phyloP scores from a whole-genome alignment of 2,888 invertebrate genomes.

The Parapristionchus giblindavisi region DNA sequence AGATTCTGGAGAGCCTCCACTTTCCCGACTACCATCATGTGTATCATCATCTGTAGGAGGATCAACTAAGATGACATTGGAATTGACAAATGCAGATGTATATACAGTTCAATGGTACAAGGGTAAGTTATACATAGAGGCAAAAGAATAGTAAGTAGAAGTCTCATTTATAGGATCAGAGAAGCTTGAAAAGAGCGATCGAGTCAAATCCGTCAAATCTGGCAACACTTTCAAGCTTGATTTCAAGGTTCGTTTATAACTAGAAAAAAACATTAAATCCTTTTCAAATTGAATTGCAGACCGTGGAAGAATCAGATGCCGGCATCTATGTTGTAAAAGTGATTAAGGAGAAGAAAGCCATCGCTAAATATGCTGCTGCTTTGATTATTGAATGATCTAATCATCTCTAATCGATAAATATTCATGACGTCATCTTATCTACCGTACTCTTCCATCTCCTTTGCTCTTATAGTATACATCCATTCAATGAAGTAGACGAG shows the following conservation, averaged over 20 bases:
- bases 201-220: slow-evolving; percentile 63
- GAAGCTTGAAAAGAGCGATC: slow-evolving; percentile 63
- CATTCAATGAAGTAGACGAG: no score
- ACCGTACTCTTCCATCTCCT: slow-evolving; percentile 15
- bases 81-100: slow-evolving; percentile 54
- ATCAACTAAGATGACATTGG: slow-evolving; percentile 53
- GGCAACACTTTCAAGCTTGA: slow-evolving; percentile 66
- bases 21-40: slow-evolving; percentile 55
- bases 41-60: slow-evolving; percentile 49
- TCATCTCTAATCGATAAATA: slow-evolving; percentile 9
- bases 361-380: slow-evolving; percentile 63
- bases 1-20: slow-evolving; percentile 49
- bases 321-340: slow-evolving; percentile 64
- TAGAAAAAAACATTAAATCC: not conserved
- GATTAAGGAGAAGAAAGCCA: slow-evolving; percentile 66
- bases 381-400: slow-evolving; percentile 33
- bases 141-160: not conserved
- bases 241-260: slow-evolving; percentile 51
- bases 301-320: slow-evolving; percentile 57
- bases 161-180: slow-evolving; percentile 51
- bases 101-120: slow-evolving; percentile 54
- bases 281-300: slow-evolving; percentile 44
- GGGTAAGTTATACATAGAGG: slow-evolving; percentile 37
- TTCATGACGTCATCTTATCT: no score
- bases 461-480: slow-evolving; percentile 2